Conservation (phyloP, 2,797 vertebrate species). For the Macroramphosus scolopax region DNA sequence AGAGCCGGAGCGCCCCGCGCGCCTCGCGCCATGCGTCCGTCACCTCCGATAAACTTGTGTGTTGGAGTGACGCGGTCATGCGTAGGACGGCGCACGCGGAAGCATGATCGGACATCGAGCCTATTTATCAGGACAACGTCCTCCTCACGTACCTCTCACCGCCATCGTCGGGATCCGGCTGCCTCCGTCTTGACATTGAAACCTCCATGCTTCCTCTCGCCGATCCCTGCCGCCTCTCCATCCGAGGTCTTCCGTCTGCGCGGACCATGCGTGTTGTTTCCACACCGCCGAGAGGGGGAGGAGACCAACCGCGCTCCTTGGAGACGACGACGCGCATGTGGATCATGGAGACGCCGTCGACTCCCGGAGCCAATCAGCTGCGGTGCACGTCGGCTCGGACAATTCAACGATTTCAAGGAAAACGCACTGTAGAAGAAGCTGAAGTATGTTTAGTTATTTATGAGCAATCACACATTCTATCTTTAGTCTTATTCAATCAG, state of each 20-base stretch:
- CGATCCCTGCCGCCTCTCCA: slow-evolving; percentile 27
- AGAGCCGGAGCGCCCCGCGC: not conserved
- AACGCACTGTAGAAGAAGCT: too few species aligned
- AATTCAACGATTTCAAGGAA: slow-evolving; percentile 3
- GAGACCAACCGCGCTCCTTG: slow-evolving; percentile 51
- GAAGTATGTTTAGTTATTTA: slow-evolving; percentile 9
- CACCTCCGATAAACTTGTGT: slow-evolving; percentile 61
- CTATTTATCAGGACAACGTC: too few species aligned
- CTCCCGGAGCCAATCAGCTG: slow-evolving; percentile 53
- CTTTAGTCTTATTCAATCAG: too few species aligned
- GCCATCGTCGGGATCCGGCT: not conserved
- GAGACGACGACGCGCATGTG: slow-evolving; percentile 65
- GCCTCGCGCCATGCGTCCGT: slow-evolving; percentile 38
- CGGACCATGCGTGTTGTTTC: slow-evolving; percentile 69
- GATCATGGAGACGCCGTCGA: slow-evolving; percentile 40
- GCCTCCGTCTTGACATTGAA: slow-evolving; percentile 9
- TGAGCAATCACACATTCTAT: slow-evolving; percentile 1
- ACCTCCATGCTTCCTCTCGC: slow-evolving; percentile 26
- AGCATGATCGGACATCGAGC: slow-evolving; percentile 19
- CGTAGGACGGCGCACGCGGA: slow-evolving; percentile 39
- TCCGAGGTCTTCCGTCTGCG: too few species aligned
- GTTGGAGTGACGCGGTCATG: slow-evolving; percentile 54
- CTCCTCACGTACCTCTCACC: slow-evolving; percentile 35
- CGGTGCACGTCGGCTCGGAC: slow-evolving; percentile 11
- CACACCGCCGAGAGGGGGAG: slow-evolving; percentile 56